Conservation (phyloP, 1,140 invertebrate genomes). For the Drosophila pectinifera region DNA sequence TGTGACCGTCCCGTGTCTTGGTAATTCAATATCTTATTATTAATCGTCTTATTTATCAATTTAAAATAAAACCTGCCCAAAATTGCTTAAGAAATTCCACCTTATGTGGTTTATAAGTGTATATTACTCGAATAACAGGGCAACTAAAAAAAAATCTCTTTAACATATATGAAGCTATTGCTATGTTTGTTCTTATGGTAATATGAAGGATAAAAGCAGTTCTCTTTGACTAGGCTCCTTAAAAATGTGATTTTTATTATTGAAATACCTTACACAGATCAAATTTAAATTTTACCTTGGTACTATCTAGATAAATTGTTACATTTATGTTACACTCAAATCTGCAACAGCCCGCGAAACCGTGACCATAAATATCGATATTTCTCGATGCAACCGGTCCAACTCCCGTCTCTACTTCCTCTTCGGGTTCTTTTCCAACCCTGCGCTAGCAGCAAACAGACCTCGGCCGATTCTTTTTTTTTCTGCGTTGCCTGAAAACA, state of each 20-base stretch:
- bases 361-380: conserved; percentile 23
- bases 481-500: conserved; percentile 82
- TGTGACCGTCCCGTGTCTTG: neutral
- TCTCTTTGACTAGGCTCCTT: too few relatives aligned
- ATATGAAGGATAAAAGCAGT: too few relatives aligned
- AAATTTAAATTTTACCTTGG: too few relatives aligned
- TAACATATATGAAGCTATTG: neutral
- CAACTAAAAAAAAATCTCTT: too few relatives aligned
- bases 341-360: neutral
- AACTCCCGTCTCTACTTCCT: conserved; percentile 60
- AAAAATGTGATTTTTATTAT: neutral
- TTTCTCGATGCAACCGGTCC: neutral
- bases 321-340: neutral
- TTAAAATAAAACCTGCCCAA: neutral
- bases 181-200: neutral
- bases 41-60: neutral
- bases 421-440: conserved; percentile 73
- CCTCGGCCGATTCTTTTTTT: conserved; percentile 76
- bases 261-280: neutral
- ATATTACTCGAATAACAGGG: too few relatives aligned
- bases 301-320: neutral
- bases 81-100: too few relatives aligned
- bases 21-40: too few relatives aligned
- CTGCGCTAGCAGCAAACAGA: conserved; percentile 77
- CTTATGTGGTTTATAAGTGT: too few relatives aligned